Percentiles rank a stretch among this genome's conserved stretches.
Evolutionary conservation across 2,797 vertebrate species (phyloP).

Genomic region (Chelon labrosus): DNA sequence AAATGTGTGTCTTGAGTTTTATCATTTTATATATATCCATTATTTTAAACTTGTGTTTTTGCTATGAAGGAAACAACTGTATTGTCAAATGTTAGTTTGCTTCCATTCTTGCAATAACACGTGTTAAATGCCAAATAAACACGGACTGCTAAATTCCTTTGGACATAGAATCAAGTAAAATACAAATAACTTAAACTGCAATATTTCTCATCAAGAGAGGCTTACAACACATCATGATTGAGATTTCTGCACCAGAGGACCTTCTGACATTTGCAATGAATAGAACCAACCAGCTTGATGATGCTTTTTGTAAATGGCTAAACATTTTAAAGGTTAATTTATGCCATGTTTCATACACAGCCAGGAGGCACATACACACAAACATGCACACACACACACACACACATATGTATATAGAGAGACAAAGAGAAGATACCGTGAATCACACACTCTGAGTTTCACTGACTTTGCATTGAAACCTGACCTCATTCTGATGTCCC

Average conservation of each 20-base stretch:
- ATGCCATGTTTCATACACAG: slow-evolving; percentile 40
- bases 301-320: slow-evolving; percentile 58
- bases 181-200: too few species aligned
- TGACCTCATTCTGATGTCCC: slow-evolving; percentile 10
- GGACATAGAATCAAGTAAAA: too few species aligned
- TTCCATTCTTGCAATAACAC: too few species aligned
- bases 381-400: not conserved
- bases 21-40: too few species aligned
- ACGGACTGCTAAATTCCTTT: too few species aligned
- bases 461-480: not conserved
- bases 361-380: slow-evolving; percentile 28
- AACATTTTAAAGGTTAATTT: slow-evolving; percentile 75
- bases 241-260: slow-evolving; percentile 9
- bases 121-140: too few species aligned
- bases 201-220: too few species aligned
- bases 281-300: slow-evolving; percentile 41
- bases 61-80: too few species aligned
- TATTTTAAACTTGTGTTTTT: too few species aligned
- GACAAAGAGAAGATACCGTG: slow-evolving; percentile 9
- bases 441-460: slow-evolving; percentile 15
- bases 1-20: too few species aligned
- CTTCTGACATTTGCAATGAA: slow-evolving; percentile 57
- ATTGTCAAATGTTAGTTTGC: too few species aligned
- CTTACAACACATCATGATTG: too few species aligned
- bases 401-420: slow-evolving; percentile 6